These are phyloP conservation scores for Tetramorium simillimum DNA, from an alignment of 1,140 invertebrate species.

Conservation along the genomic window DNA sequence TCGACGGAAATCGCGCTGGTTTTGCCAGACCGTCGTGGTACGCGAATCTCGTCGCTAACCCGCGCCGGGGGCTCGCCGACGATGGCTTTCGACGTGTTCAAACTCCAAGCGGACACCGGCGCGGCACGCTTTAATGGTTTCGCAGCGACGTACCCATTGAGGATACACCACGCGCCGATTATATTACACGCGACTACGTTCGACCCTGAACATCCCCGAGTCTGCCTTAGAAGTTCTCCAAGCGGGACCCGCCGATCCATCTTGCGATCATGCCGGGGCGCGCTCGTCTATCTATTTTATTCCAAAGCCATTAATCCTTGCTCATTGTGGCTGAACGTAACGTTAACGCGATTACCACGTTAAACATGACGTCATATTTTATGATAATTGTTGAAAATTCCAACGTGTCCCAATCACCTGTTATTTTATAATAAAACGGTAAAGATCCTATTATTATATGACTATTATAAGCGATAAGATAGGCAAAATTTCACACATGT, in stretches of 20 bases:
- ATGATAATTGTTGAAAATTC: background rate
- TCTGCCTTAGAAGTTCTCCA: constrained; percentile 6
- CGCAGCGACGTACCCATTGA: constrained; percentile 64
- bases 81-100: constrained; percentile 24
- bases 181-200: constrained; percentile 25
- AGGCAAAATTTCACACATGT: background rate
- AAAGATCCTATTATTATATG: background rate
- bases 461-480: background rate
- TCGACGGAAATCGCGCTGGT: constrained; percentile 75
- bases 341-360: background rate
- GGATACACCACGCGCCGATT: constrained; percentile 58
- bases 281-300: constrained; percentile 13
- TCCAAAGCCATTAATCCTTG: constrained; percentile 1
- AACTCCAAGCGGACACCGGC: constrained; percentile 10
- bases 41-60: background rate
- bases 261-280: background rate
- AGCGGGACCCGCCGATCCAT: background rate
- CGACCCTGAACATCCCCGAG: constrained; percentile 14
- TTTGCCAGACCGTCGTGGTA: constrained; percentile 65
- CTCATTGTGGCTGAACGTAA: background rate
- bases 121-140: constrained; percentile 68
- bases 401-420: background rate
- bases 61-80: background rate
- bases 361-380: background rate
- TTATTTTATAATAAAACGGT: background rate